Base-by-base conservation (phyloP, 2,113 vertebrate species). In the Vulpes lagopus region DNA sequence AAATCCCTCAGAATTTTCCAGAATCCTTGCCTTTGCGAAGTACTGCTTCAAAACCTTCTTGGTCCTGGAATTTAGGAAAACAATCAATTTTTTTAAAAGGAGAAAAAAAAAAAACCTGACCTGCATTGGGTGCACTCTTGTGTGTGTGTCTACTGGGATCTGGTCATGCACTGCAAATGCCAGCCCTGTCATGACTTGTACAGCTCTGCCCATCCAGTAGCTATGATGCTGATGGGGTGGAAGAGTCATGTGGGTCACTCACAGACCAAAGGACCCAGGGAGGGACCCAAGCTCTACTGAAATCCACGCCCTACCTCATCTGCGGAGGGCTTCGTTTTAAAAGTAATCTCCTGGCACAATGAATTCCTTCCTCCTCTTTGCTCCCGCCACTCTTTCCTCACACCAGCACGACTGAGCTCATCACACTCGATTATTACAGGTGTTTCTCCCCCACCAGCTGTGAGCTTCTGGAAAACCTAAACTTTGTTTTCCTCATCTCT, bases 1-100 rank as follows among this genome's bases (percentile, higher is more conserved):
- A 59, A 96, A 30, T 4, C 55, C 25, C 80, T 76, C n/a, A 87
- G 80, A 89, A 90, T 79, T 65, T 89, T 83, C 78, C 59, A 78
- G 43, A 86, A 67, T 49, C 74, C 67, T 60, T 89, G 73, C 3
- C 49, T 43, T 89, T 74, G 35, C 67, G 43, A 81, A 57, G 27
- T 49, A 35, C 62, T 82, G 32, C 76, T 90, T 80, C 80, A 59
- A 90, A 95, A 73, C 27, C 23, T 78, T 43, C 22, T 65, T 14
- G 4, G 57, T 25, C 55, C 60, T 89, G 20, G 49, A 80, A 92
- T 51, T 83, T 57, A 60, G 43, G 27, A 23, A 89, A 92, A 93
- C 0, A 4, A 38, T 38, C 67, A 25, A 38, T n/a, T 20, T 74
- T 59, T 74, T 43, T 9, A 60, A 84, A 90, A 65, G 55, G 43